phyloP scores from a whole-genome alignment of 2,797 vertebrate species.

The Propithecus deckenii region DNA sequence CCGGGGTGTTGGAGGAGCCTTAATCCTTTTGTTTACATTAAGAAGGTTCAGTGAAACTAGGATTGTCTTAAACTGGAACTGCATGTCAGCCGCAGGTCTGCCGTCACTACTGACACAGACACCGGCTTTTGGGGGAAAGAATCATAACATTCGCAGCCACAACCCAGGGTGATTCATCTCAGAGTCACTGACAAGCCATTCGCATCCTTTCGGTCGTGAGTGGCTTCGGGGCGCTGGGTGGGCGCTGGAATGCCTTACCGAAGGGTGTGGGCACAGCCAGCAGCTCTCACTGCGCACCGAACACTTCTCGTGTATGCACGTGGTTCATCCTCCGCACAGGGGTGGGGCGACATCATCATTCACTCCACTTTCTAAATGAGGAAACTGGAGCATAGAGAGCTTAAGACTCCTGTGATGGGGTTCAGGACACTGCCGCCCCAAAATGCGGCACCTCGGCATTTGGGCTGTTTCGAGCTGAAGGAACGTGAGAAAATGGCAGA shows the following conservation, averaged over 20 bases:
- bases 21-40: slow-evolving; percentile 64
- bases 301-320: accelerated
- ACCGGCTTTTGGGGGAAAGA: background rate
- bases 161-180: background rate
- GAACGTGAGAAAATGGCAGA: background rate
- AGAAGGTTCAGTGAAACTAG: background rate
- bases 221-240: background rate
- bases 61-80: background rate
- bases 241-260: background rate
- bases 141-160: background rate
- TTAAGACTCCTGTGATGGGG: background rate
- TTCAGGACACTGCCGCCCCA: background rate
- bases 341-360: too few relatives aligned
- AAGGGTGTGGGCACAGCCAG: background rate
- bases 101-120: background rate
- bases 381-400: background rate
- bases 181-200: background rate
- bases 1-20: background rate
- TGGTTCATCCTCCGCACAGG: background rate
- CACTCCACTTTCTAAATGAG: background rate
- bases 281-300: background rate
- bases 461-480: background rate
- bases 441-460: background rate
- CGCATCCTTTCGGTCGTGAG: background rate
- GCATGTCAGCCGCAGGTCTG: background rate